phyloP scores from a whole-genome alignment of 1,140 invertebrate genomes.

The Drosophila malerkotliana region DNA sequence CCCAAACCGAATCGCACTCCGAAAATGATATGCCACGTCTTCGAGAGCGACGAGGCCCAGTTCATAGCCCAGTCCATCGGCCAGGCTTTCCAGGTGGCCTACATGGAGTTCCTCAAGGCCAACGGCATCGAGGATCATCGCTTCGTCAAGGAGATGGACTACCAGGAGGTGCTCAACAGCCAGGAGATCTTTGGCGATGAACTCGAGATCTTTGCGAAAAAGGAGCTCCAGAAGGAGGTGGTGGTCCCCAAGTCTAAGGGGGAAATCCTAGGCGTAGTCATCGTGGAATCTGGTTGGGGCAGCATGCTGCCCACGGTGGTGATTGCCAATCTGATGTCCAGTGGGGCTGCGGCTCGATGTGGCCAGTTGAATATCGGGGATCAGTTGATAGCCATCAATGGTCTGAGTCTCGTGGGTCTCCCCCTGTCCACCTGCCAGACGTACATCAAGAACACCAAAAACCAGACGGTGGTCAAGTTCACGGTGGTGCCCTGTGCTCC shows the following conservation, averaged over 20 bases:
- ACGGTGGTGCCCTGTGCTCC: conserved; percentile 99
- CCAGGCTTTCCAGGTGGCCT: conserved; percentile 99
- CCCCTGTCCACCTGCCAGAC: conserved; percentile 99
- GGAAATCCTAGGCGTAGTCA: conserved; percentile 99
- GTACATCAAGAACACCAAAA: conserved; percentile 99
- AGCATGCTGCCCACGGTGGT: conserved; percentile 99
- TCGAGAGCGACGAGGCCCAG: conserved; percentile 99
- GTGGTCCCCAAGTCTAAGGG: conserved; percentile 99
- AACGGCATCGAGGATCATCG: conserved; percentile 99
- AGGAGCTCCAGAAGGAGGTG: conserved; percentile 99
- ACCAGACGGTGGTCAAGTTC: conserved; percentile 98
- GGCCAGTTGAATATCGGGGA: conserved; percentile 99
- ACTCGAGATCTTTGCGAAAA: conserved; percentile 99
- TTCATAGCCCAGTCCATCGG: conserved; percentile 99
- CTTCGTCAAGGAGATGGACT: conserved; percentile 99
- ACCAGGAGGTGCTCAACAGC: conserved; percentile 99
- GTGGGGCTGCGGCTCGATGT: conserved; percentile 97
- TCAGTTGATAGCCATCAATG: conserved; percentile 99
- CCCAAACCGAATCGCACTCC: conserved; percentile 94
- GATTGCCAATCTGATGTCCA: conserved; percentile 98
- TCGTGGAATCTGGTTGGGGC: conserved; percentile 99
- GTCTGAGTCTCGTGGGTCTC: conserved; percentile 98
- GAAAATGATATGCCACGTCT: conserved; percentile 99
- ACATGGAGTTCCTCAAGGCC: conserved; percentile 99
- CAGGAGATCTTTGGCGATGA: conserved; percentile 99